phyloP scores from a whole-genome alignment of 92 coral and sea anemone species.

The Siderastrea radians region DNA sequence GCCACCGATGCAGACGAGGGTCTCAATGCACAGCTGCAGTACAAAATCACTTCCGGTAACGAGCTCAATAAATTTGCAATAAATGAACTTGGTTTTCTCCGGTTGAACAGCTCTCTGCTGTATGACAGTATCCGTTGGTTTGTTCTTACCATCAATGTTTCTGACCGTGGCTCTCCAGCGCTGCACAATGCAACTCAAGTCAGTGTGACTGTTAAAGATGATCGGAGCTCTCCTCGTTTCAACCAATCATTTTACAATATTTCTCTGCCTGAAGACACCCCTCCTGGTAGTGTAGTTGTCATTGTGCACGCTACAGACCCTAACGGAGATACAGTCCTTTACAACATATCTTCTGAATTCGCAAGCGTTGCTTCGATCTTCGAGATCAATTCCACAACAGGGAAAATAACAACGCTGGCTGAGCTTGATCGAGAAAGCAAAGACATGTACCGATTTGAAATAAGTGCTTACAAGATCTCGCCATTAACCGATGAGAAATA shows the following conservation, averaged over 20 bases:
- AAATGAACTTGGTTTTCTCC: constrained; percentile 41
- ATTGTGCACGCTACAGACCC: constrained; percentile 42
- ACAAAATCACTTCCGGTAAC: constrained; percentile 47
- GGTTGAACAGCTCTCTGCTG: constrained; percentile 39
- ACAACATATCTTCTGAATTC: constrained; percentile 28
- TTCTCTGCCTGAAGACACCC: constrained; percentile 47
- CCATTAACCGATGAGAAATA: constrained; percentile 50
- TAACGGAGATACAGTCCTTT: constrained; percentile 47
- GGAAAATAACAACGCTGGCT: constrained; percentile 12
- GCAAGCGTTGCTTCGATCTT: constrained; percentile 31
- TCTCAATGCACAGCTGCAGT: constrained; percentile 46
- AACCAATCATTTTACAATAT: constrained; percentile 40
- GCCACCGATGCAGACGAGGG: constrained; percentile 65
- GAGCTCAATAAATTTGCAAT: constrained; percentile 25
- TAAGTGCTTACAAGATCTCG: constrained; percentile 49
- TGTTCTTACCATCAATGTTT: constrained; percentile 47
- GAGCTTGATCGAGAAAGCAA: constrained; percentile 51
- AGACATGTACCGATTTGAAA: constrained; percentile 30
- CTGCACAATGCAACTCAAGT: constrained; percentile 36
- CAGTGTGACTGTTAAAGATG: constrained; percentile 33
- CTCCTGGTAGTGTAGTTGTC: constrained; percentile 39
- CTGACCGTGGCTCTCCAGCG: constrained; percentile 61
- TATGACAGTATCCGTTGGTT: constrained; percentile 41
- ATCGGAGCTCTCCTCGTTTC: constrained; percentile 49
- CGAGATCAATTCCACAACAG: constrained; percentile 34